Conservation (phyloP, 2,888 invertebrate species). For the Diplolepis rosae region DNA sequence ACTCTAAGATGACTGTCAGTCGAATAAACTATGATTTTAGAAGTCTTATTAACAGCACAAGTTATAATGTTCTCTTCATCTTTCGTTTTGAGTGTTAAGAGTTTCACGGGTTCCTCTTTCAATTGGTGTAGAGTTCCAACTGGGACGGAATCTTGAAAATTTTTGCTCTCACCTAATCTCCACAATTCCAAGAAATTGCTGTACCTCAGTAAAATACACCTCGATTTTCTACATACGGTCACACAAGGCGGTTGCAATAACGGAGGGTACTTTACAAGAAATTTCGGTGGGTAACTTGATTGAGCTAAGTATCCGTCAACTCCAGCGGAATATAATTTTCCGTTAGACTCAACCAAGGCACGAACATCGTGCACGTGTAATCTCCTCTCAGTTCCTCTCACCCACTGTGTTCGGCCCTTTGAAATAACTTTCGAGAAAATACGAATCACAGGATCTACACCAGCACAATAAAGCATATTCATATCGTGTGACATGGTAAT, state of each 20-base stretch:
- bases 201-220: slow-evolving; percentile 73
- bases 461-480: slow-evolving; percentile 83
- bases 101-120: slow-evolving; percentile 78
- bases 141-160: slow-evolving; percentile 56
- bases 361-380: slow-evolving; percentile 93
- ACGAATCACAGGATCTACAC: slow-evolving; percentile 87
- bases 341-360: slow-evolving; percentile 79
- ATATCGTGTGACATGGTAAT: slow-evolving; percentile 83
- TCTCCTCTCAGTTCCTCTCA: slow-evolving; percentile 84
- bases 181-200: slow-evolving; percentile 79
- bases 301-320: slow-evolving; percentile 86
- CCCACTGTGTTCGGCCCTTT: slow-evolving; percentile 83
- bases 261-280: slow-evolving; percentile 82
- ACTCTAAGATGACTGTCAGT: slow-evolving; percentile 81
- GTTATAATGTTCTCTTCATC: slow-evolving; percentile 81
- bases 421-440: slow-evolving; percentile 82
- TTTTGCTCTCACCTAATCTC: slow-evolving; percentile 75
- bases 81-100: slow-evolving; percentile 81
- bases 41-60: slow-evolving; percentile 82
- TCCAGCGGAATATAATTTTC: slow-evolving; percentile 86
- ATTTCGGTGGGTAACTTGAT: slow-evolving; percentile 82
- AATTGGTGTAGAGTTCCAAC: slow-evolving; percentile 58
- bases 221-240: slow-evolving; percentile 75
- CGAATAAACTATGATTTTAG: slow-evolving; percentile 84
- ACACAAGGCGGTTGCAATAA: slow-evolving; percentile 79